Evolutionary conservation across 2,888 invertebrate species (phyloP), one percentile per base, ranked within the genome.

Genomic region (Sialis fuliginosa): DNA sequence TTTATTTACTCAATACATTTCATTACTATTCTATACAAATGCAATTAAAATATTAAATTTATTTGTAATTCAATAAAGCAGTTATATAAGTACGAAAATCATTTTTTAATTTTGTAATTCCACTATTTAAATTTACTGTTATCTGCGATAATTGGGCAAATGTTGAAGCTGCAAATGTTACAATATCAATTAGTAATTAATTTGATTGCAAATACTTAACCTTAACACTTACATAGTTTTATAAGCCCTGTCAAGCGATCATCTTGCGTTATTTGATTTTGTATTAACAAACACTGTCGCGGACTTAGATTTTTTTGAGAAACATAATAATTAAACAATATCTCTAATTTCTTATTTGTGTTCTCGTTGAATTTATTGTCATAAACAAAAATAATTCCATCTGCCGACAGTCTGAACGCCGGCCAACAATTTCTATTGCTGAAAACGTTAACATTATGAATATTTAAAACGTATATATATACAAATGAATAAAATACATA

Each of bases 351-450:
- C 55, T 70, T 68, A 12, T 67, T 59, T 30, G 74, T 73, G 39
- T 67, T 63, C 39, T 67, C 63, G 8, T 68, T 60, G 30, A 68
- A 69, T 51, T 67, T 68, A 6, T 67, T 62, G 1, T 71, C 68
- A 58, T 77, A 81, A 1, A 85, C 80, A 50, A 86, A 71, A 50
- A 86, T 71, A 6, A 82, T 74, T 6, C 84, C 86, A 51, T 78
- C 70, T 1, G 75, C 69, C 51, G 79, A 78, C 51, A 74, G 65
- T 41, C 80, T 72, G 50, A 86, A 70, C 1, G 81, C 81, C 33
- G 85, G 79, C 86, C 86, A 87, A 57, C 83, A 83, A 6, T 72
- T 69, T 59, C 81, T 78, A 64, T 75, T 84, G 57, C 84, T 85
- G 55, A 44, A 61, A 60, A 22, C 22, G 22, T 22, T 2, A 22